Base-by-base conservation (phyloP, 2,797 vertebrate genomes). In the Streptopelia turtur region DNA sequence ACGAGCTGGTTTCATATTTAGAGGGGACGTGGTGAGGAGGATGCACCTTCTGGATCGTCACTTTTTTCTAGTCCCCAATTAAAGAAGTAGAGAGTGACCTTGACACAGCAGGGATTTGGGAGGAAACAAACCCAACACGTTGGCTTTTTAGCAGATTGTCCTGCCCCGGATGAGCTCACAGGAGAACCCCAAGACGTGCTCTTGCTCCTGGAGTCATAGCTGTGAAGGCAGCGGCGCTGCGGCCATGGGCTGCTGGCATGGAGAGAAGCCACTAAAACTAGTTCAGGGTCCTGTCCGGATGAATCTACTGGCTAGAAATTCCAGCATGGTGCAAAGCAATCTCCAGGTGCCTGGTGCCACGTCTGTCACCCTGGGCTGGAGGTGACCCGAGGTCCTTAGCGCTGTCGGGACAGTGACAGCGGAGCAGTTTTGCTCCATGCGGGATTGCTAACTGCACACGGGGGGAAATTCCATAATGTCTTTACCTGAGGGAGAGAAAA, bases 81-180 rank as follows among this genome's bases (percentile, higher is more conserved):
- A 47, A 61, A 80, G 39, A 25, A 56, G 24, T 5, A 9, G 43
- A 59, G 47, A 27, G 31, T 50, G 77, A 80, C 57, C 20, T 43
- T 52, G 72, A 22, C 5, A 6, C 39, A 16, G 28, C 45, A 45
- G 63, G 7, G 30, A 35, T 70, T 56, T 13, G 10, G 45, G 13
- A 23, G 41, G 16, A 59, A 59, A 45, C 37, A 63, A 63, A 3
- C 5, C 7, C 15, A n/a, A 55, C n/a, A 1, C 0, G 0, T 0
- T 63, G 70, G 78, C 66, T 41, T 50, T 88, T 50, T 17, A 47
- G 25, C 49, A 30, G 82, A 10, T 17, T 20, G 31, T 11, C 27
- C 60, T 90, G 69, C 22, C 41, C 30, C 28, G 39, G 24, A 9
- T 43, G 53, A 88, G 45, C 66, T 87, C 83, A 6, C 0, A n/a